A percentile compares a stretch with the other conserved stretches of the same genome.
phyloP scores from a whole-genome alignment of 2,888 invertebrate species.

The Drosophila paramelanica region DNA sequence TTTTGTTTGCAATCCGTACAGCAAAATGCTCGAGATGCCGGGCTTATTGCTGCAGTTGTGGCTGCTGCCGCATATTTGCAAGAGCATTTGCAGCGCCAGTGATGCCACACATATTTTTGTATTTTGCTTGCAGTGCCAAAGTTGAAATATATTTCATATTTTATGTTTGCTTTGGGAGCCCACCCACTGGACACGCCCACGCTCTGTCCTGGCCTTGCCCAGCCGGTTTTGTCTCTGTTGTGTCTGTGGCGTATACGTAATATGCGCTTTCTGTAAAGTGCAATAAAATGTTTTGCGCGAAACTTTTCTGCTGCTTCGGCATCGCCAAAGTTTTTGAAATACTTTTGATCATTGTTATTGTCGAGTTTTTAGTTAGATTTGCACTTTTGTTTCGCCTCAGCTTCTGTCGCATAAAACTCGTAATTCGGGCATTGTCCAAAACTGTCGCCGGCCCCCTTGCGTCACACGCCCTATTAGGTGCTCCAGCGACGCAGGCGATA shows the following conservation, averaged over 20 bases:
- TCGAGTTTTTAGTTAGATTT: slow-evolving; percentile 72
- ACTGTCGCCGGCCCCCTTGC: slow-evolving; percentile 42
- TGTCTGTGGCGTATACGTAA: slow-evolving; percentile 60
- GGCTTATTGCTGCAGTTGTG: slow-evolving; percentile 38
- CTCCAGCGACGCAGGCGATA: slow-evolving; percentile 49
- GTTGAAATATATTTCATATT: slow-evolving; percentile 82
- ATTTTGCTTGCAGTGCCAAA: slow-evolving; percentile 53
- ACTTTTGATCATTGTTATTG: slow-evolving; percentile 64
- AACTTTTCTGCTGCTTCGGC: slow-evolving; percentile 64
- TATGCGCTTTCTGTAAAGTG: slow-evolving; percentile 70
- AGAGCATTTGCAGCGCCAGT: slow-evolving; percentile 30
- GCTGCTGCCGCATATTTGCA: slow-evolving; percentile 62
- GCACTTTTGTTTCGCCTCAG: slow-evolving; percentile 61
- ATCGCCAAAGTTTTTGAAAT: slow-evolving; percentile 59
- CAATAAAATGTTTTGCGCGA: slow-evolving; percentile 77
- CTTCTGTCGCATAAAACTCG: slow-evolving; percentile 39
- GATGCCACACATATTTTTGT: slow-evolving; percentile 68
- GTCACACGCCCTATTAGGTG: slow-evolving; percentile 60
- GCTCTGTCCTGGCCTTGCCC: neutral
- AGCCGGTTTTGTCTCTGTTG: slow-evolving; percentile 22
- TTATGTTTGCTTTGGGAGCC: slow-evolving; percentile 80
- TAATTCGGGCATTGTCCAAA: slow-evolving; percentile 50
- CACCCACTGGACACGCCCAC: neutral
- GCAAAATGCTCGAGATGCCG: slow-evolving; percentile 49
- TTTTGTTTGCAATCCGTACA: slow-evolving; percentile 25